Conservation (phyloP, 1,140 invertebrate species). For the Geopemphigus sp. region DNA sequence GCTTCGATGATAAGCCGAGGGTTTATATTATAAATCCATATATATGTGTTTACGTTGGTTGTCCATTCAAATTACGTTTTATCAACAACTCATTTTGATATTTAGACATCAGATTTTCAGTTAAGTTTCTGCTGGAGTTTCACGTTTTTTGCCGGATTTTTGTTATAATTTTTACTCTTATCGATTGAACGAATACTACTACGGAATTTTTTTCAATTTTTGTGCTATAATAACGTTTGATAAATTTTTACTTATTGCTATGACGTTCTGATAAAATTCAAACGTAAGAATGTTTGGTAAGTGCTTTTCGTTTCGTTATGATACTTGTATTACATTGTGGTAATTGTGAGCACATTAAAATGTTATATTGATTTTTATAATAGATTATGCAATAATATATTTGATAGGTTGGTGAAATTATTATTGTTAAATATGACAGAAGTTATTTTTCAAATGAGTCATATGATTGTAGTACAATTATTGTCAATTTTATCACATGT, state of each 20-base stretch:
- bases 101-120: background rate
- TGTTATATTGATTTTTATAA: background rate
- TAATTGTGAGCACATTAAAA: background rate
- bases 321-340: background rate
- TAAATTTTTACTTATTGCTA: background rate
- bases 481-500: no score
- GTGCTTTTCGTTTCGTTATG: background rate
- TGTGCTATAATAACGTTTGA: no score
- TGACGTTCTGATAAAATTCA: background rate
- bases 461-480: no score
- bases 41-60: constrained; percentile 27
- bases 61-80: background rate
- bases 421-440: no score
- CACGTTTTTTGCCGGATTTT: background rate
- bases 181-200: no score
- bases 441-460: no score
- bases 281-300: constrained; percentile 24
- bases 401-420: background rate
- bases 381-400: background rate
- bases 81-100: background rate
- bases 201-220: no score
- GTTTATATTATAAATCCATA: background rate
- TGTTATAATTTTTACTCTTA: background rate
- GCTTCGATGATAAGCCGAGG: background rate
- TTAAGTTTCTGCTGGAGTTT: background rate